phyloP scores from a whole-genome alignment of 2,797 vertebrate species.

The Sebastes diploproa region DNA sequence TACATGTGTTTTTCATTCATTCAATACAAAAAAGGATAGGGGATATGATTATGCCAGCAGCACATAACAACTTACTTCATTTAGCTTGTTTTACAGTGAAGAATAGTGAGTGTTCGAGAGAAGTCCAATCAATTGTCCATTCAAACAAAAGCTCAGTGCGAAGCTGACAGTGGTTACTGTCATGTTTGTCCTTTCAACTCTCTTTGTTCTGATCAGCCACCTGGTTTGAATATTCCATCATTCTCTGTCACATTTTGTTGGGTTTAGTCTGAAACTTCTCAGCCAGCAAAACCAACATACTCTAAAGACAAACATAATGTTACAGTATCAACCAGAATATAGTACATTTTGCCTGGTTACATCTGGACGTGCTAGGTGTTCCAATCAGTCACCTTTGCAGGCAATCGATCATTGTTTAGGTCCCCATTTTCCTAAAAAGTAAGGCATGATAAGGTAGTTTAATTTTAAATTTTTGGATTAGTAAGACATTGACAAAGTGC shows the following conservation, averaged over 20 bases:
- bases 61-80: not conserved
- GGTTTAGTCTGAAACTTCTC: not conserved
- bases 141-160: slow-evolving; percentile 56
- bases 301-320: not conserved
- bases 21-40: not conserved
- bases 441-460: not conserved
- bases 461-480: not conserved
- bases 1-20: not conserved
- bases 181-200: slow-evolving; percentile 54
- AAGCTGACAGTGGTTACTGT: slow-evolving; percentile 28
- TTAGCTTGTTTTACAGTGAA: slow-evolving; percentile 18
- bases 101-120: slow-evolving; percentile 43
- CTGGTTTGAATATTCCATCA: slow-evolving; percentile 15
- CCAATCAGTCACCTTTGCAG: not conserved
- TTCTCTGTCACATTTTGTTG: not conserved
- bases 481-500: not conserved
- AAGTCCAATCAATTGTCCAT: slow-evolving; percentile 45
- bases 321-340: not conserved
- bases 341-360: not conserved
- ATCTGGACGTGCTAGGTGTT: not conserved
- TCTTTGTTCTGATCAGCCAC: slow-evolving; percentile 24
- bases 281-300: not conserved
- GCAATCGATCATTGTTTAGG: not conserved
- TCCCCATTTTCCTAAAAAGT: not conserved
- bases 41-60: not conserved